A percentile compares a stretch with the other conserved stretches of the same genome.
phyloP scores from a whole-genome alignment of 2,797 vertebrate species.

The Lates japonicus region DNA sequence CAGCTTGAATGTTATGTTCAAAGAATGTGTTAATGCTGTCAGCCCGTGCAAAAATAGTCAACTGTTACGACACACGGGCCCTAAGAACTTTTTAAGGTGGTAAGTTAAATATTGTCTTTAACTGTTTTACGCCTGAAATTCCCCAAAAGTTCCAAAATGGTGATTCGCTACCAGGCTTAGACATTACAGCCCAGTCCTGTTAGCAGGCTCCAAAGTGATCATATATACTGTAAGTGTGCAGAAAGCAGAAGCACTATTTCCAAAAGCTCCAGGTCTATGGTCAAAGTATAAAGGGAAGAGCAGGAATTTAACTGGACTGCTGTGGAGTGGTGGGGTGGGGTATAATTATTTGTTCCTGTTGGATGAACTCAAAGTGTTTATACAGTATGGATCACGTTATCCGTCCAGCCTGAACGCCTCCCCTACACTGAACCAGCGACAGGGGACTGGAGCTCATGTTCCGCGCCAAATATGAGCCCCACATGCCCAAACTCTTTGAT shows the following conservation, averaged over 20 bases:
- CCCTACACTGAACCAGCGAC: not conserved
- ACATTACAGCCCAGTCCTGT: not conserved
- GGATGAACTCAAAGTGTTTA: constrained; percentile 54
- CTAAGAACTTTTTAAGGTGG: not conserved
- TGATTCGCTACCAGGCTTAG: not conserved
- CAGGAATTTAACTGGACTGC: too few species aligned
- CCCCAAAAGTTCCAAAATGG: too few species aligned
- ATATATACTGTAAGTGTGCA: constrained; percentile 4
- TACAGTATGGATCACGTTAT: constrained; percentile 27
- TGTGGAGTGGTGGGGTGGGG: constrained; percentile 16
- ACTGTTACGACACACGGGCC: not conserved
- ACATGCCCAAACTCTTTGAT: not conserved
- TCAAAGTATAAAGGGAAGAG: constrained; percentile 25
- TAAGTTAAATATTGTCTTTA: not conserved
- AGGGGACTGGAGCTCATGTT: not conserved
- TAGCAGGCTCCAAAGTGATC: not conserved
- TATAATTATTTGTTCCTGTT: constrained; percentile 69
- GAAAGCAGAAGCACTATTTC: constrained; percentile 11
- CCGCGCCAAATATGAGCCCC: too few species aligned
- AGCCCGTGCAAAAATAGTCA: not conserved
- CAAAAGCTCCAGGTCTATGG: constrained; percentile 62
- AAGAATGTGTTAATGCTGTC: not conserved
- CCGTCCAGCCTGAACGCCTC: constrained; percentile 8
- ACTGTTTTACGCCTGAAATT: too few species aligned
- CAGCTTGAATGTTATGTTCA: too few species aligned